Conservation (phyloP, 2,888 invertebrate species). For the Cyclophora punctaria region DNA sequence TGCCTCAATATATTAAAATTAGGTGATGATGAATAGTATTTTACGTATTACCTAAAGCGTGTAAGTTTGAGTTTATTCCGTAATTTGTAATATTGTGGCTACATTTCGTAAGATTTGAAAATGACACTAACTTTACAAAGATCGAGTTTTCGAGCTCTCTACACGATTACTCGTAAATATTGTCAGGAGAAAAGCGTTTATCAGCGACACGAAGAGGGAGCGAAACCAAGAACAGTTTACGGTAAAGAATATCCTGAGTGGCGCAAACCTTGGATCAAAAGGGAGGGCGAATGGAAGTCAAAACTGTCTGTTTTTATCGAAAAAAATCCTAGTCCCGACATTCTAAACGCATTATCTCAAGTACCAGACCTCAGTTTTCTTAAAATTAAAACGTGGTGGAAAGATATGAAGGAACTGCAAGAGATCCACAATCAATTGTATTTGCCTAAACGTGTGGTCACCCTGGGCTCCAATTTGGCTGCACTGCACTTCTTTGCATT, state of each 20-base stretch:
- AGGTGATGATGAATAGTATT: not conserved
- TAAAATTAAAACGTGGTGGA: slow-evolving; percentile 75
- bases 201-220: slow-evolving; percentile 51
- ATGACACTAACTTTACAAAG: slow-evolving; percentile 42
- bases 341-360: slow-evolving; percentile 59
- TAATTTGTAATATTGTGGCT: not conserved
- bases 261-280: slow-evolving; percentile 77
- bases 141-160: slow-evolving; percentile 23
- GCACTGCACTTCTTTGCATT: slow-evolving; percentile 88
- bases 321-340: slow-evolving; percentile 52
- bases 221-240: slow-evolving; percentile 38
- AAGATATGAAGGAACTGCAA: slow-evolving; percentile 53
- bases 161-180: slow-evolving; percentile 38
- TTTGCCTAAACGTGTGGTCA: slow-evolving; percentile 73
- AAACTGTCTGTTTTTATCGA: slow-evolving; percentile 74
- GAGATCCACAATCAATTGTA: slow-evolving; percentile 77
- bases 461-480: slow-evolving; percentile 87
- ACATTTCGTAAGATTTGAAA: slow-evolving; percentile 1
- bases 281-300: slow-evolving; percentile 73
- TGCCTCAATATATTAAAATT: not conserved
- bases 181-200: slow-evolving; percentile 53
- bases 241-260: slow-evolving; percentile 73
- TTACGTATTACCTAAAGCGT: not conserved
- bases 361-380: slow-evolving; percentile 69
- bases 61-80: not conserved